A percentile compares a stretch with the other conserved stretches of the same genome.
These are phyloP conservation scores for Margarornis squamiger DNA, from an alignment of 2,797 vertebrate genomes.

Conservation along the genomic window DNA sequence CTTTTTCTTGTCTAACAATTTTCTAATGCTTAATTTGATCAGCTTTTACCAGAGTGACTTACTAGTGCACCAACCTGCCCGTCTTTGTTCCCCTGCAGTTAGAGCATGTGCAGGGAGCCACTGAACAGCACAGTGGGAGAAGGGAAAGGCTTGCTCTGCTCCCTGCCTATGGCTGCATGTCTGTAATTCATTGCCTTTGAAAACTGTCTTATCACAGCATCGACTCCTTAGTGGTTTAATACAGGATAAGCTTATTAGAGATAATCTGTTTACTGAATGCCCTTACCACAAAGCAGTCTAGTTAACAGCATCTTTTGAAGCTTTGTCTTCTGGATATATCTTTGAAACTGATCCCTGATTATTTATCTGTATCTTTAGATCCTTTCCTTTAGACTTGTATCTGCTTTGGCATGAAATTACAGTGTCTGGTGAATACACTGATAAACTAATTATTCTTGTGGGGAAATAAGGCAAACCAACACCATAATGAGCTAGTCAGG, in stretches of 20 bases:
- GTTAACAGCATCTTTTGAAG: conserved; percentile 57
- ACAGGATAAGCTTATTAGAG: conserved; percentile 67
- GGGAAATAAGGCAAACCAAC: background rate
- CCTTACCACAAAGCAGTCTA: conserved; percentile 42
- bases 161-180: background rate
- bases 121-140: background rate
- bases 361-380: background rate
- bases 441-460: background rate
- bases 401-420: conserved; percentile 44
- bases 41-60: background rate
- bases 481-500: background rate
- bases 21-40: background rate
- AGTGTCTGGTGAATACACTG: background rate
- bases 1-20: background rate
- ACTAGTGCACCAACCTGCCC: background rate
- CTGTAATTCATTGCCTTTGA: conserved; percentile 66
- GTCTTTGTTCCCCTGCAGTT: background rate
- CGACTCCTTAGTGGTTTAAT: conserved; percentile 65
- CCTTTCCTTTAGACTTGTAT: conserved; percentile 9
- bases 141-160: background rate
- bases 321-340: conserved; percentile 38
- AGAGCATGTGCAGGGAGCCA: background rate
- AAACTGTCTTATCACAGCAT: conserved; percentile 65
- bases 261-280: conserved; percentile 51
- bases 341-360: conserved; percentile 40